Evolutionary conservation across 2,113 vertebrate genomes (phyloP), one percentile per base, ranked within the genome.

Genomic region (Hepsetus odoe): DNA sequence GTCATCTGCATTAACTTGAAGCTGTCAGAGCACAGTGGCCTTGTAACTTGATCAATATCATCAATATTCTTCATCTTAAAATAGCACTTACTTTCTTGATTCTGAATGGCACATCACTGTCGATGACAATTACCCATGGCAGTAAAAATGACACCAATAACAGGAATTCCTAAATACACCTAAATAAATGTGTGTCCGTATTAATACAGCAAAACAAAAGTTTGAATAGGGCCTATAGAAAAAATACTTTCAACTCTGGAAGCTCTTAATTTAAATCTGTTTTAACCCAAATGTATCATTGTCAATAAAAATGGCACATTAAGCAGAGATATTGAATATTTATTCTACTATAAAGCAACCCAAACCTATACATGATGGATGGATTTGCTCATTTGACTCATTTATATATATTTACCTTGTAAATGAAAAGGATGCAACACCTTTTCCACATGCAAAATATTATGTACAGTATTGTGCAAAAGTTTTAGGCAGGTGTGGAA

Each of bases 71-170:
- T 62, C 61, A 38, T 18, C 11, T n/a, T 65, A 65, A 9, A 65
- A 22, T 65, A 22, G 18, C 18, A 65, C 18, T 33, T 1, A 18
- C 59, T 20, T 64, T 32, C 12, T 65, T 12, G 32, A 22, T 32
- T 38, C 61, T 64, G 32, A 64, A 64, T 18, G 30, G 59, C 16
- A 62, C 59, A 33, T 33, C 28, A 65, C 61, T n/a, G 32, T 35
- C 12, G 32, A 35, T 64, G 32, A 38, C 38, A 62, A 62, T 32
- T 35, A 38, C 33, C 20, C 33, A 38, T 65, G 9, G n/a, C 33
- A 65, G 61, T 38, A 38, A 65, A 65, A 26, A 62, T 7, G 12
- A 62, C 28, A 12, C 16, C 14, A 38, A 5, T 65, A 65, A n/a
- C n/a, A n/a, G n/a, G n/a, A n/a, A n/a, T n/a, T n/a, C n/a, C n/a